Conservation (phyloP, 2,113 vertebrate species). For the Pituophis catenifer region DNA sequence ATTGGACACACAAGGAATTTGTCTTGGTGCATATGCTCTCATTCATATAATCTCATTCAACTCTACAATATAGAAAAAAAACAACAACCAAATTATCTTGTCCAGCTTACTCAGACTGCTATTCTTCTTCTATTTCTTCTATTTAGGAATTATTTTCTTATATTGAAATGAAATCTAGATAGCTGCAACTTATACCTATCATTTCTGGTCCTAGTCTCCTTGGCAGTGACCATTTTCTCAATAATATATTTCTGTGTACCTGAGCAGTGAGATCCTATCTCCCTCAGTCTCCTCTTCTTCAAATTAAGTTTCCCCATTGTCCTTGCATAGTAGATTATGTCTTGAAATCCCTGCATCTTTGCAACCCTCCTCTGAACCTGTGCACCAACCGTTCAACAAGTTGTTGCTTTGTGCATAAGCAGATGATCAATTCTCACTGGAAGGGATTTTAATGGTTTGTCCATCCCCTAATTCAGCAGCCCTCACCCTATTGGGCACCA, state of each 20-base stretch:
- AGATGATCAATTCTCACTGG: not conserved
- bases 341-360: not conserved
- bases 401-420: not conserved
- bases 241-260: not conserved
- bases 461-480: not conserved
- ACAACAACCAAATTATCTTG: not conserved
- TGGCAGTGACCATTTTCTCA: not conserved
- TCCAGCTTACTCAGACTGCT: not conserved
- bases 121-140: not conserved
- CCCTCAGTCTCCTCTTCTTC: not conserved
- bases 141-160: not conserved
- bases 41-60: not conserved
- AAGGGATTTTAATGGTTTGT: not conserved
- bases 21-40: too few relatives aligned
- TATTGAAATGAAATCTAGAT: not conserved
- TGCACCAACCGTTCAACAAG: not conserved
- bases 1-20: too few relatives aligned
- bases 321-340: not conserved
- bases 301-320: not conserved
- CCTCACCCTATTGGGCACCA: too few relatives aligned
- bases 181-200: not conserved
- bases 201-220: not conserved
- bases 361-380: not conserved
- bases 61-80: not conserved
- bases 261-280: not conserved